phyloP scores from a whole-genome alignment of 1,140 invertebrate genomes.

The Atta colombica region DNA sequence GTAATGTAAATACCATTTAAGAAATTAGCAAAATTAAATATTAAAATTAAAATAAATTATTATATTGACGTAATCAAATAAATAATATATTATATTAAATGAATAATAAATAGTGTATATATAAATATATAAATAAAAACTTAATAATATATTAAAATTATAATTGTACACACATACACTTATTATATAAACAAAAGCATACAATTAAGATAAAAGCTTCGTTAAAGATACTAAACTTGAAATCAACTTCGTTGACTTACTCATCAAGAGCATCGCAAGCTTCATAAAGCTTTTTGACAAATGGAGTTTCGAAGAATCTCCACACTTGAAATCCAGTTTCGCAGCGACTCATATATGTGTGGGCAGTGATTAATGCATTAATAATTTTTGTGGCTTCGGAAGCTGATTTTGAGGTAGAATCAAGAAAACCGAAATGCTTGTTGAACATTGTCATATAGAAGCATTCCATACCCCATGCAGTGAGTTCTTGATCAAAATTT shows the following conservation, averaged over 20 bases:
- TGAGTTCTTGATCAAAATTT: constrained; percentile 88
- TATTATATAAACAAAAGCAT: not conserved
- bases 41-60: not conserved
- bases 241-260: constrained; percentile 78
- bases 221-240: not conserved
- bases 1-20: constrained; percentile 41
- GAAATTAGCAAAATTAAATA: not conserved
- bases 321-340: constrained; percentile 89
- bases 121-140: too few species aligned
- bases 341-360: constrained; percentile 88
- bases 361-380: constrained; percentile 88
- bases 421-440: constrained; percentile 88
- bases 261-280: constrained; percentile 88
- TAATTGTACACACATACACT: not conserved
- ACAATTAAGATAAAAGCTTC: not conserved
- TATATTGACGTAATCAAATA: not conserved
- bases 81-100: constrained; percentile 15
- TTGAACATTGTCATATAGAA: constrained; percentile 89
- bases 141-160: not conserved
- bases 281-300: constrained; percentile 87
- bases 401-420: constrained; percentile 81
- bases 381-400: constrained; percentile 88
- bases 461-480: constrained; percentile 90
- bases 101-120: too few species aligned
- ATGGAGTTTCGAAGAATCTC: constrained; percentile 89